Evolutionary conservation across 1,140 invertebrate genomes (phyloP).

Genomic region (Polypedilum pembai): DNA sequence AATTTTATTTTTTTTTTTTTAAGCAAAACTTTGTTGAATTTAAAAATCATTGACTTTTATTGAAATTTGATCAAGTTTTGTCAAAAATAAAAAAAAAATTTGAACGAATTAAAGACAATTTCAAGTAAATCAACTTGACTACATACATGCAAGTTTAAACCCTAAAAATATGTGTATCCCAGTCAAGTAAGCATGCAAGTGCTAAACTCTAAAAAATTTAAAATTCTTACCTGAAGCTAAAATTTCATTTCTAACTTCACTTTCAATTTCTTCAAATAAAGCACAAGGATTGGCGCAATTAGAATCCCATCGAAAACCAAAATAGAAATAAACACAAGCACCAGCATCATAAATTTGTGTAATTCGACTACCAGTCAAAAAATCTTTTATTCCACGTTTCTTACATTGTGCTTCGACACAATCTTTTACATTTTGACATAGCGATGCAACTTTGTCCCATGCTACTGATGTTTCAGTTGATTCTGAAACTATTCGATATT

Average conservation of each 20-base stretch:
- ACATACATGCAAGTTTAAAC: no score
- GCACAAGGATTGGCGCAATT: slow-evolving; percentile 50
- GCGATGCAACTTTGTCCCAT: slow-evolving; percentile 55
- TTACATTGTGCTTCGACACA: slow-evolving; percentile 51
- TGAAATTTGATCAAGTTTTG: no score
- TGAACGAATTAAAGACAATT: no score
- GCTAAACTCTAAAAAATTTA: no score
- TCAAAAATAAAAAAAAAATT: no score
- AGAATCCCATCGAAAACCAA: slow-evolving; percentile 59
- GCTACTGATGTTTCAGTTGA: slow-evolving; percentile 73
- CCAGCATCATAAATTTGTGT: slow-evolving; percentile 73
- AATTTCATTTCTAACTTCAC: slow-evolving; percentile 56
- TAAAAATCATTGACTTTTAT: no score
- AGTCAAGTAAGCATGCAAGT: no score
- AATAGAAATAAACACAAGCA: slow-evolving; percentile 69
- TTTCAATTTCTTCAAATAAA: slow-evolving; percentile 54
- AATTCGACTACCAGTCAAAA: slow-evolving; percentile 50
- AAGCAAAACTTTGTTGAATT: no score
- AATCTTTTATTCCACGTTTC: slow-evolving; percentile 43
- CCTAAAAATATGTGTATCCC: no score
- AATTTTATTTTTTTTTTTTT: no score
- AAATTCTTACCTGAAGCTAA: slow-evolving; percentile 46
- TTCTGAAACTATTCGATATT: slow-evolving; percentile 60
- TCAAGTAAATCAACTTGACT: no score
- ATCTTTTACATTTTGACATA: slow-evolving; percentile 60